Evolutionary conservation across 2,113 vertebrate species (phyloP).

Genomic region (Xerus inauris): DNA sequence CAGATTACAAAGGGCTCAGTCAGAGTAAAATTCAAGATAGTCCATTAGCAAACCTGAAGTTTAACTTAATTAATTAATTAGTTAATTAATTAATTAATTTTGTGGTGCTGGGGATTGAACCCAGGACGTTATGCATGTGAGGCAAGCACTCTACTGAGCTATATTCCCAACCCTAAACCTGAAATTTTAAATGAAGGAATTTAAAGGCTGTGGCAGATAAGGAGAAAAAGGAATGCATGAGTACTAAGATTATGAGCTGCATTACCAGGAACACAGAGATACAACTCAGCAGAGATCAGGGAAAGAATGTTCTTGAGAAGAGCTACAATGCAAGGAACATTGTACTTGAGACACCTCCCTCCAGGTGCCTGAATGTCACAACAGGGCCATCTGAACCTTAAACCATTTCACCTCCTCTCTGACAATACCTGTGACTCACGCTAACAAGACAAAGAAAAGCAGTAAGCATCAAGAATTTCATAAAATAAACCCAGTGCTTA

Average conservation of each 20-base stretch:
- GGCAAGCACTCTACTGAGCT: too few relatives aligned
- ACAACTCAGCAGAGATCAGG: neutral
- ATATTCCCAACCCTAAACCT: too few relatives aligned
- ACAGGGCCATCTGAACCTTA: neutral
- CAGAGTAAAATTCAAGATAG: neutral
- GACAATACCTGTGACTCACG: neutral
- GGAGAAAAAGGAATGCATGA: neutral
- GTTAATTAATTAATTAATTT: too few relatives aligned
- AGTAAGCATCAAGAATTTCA: constrained; percentile 33
- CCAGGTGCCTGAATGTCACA: neutral
- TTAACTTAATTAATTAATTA: too few relatives aligned
- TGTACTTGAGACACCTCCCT: neutral
- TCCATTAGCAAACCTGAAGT: neutral
- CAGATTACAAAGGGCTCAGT: neutral
- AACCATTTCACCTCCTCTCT: neutral
- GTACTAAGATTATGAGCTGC: neutral
- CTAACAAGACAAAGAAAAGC: neutral
- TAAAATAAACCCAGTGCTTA: constrained; percentile 83
- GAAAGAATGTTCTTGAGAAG: neutral
- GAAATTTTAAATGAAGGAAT: neutral
- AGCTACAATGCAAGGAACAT: neutral
- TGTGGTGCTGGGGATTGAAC: too few relatives aligned
- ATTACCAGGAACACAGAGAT: neutral
- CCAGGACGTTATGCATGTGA: too few relatives aligned
- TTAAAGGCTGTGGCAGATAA: neutral